Evolutionary conservation across 2,888 invertebrate genomes (phyloP).

Genomic region (Rhabditoides inermis): DNA sequence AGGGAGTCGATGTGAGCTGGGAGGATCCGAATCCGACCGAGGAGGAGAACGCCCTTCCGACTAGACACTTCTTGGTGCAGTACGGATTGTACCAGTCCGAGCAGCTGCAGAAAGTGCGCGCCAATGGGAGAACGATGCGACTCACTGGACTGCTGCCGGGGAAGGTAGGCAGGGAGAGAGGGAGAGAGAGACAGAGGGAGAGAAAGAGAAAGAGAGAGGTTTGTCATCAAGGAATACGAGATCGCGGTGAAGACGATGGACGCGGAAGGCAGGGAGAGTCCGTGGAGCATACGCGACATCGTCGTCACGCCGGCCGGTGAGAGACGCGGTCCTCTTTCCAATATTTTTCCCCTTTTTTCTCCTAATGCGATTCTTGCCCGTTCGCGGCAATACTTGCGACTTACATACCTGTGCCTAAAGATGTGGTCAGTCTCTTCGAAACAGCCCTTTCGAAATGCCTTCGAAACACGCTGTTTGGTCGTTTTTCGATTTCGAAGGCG

Average conservation of each 20-base stretch:
- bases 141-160: constrained; percentile 16
- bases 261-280: constrained; percentile 39
- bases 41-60: constrained; percentile 20
- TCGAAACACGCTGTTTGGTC: no score
- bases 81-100: constrained; percentile 31
- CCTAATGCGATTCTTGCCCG: no score
- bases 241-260: constrained; percentile 38
- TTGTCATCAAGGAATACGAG: constrained; percentile 30
- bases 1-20: constrained; percentile 37
- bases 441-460: no score
- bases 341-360: no score
- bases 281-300: constrained; percentile 41
- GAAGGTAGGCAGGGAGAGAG: background rate
- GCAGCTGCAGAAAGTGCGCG: constrained; percentile 27
- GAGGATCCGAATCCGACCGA: constrained; percentile 36
- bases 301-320: constrained; percentile 29
- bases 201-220: constrained; percentile 3
- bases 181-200: no score
- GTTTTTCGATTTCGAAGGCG: no score
- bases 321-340: no score
- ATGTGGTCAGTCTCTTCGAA: no score
- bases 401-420: no score
- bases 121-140: constrained; percentile 24
- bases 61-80: constrained; percentile 40
- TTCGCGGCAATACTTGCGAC: no score